A percentile compares a stretch with the other conserved stretches of the same genome.
Evolutionary conservation across 2,888 invertebrate genomes (phyloP).

Genomic region (Diadromus collaris): DNA sequence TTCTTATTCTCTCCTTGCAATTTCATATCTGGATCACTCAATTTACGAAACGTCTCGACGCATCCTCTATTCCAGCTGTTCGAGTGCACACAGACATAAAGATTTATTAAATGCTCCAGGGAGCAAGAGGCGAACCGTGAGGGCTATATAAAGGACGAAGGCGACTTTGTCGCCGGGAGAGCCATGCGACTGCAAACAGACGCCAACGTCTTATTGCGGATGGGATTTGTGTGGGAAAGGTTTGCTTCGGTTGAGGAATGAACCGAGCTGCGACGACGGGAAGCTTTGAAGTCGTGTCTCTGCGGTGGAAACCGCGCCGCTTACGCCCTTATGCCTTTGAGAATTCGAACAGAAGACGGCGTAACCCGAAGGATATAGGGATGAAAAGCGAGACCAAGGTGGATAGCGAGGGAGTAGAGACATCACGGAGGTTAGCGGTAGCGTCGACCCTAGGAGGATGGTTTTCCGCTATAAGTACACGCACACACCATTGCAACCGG

Average conservation of each 20-base stretch:
- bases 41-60: not conserved
- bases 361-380: constrained; percentile 36
- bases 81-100: constrained; percentile 5
- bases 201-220: constrained; percentile 68
- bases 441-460: constrained; percentile 41
- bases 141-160: constrained; percentile 26
- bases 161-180: constrained; percentile 37
- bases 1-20: not conserved
- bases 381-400: constrained; percentile 2
- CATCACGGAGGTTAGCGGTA: constrained; percentile 26
- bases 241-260: constrained; percentile 30
- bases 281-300: constrained; percentile 67
- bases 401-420: constrained; percentile 28
- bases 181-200: constrained; percentile 64
- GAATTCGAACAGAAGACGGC: constrained; percentile 7
- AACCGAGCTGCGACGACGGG: constrained; percentile 32
- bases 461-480: constrained; percentile 40
- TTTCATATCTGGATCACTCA: not conserved
- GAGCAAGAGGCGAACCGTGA: constrained; percentile 16
- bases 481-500: constrained; percentile 8
- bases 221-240: constrained; percentile 36
- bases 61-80: not conserved
- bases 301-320: constrained; percentile 22
- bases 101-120: constrained; percentile 24
- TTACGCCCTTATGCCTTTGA: not conserved